These are phyloP conservation scores for Thaumatotibia leucotreta DNA, from an alignment of 1,140 invertebrate species.

Conservation along the genomic window DNA sequence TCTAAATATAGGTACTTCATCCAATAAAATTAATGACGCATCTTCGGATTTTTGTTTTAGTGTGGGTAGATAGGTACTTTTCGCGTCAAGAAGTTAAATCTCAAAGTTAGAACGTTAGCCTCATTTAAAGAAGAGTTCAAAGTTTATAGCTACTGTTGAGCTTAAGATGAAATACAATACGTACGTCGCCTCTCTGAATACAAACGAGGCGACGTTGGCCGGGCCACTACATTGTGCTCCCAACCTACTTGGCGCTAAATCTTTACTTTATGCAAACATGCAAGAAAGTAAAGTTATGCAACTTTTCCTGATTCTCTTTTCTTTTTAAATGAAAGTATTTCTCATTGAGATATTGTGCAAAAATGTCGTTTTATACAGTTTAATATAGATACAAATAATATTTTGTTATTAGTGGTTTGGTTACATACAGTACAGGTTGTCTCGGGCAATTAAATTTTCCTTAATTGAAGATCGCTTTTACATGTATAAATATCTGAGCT, in stretches of 20 bases:
- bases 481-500: no score
- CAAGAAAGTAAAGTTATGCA: slow-evolving; percentile 27
- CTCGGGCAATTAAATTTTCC: no score
- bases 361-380: neutral
- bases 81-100: neutral
- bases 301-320: slow-evolving; percentile 26
- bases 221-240: slow-evolving; percentile 33
- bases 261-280: slow-evolving; percentile 43
- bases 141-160: neutral
- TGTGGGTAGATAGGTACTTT: neutral
- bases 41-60: neutral
- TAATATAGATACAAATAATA: no score
- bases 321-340: slow-evolving; percentile 15
- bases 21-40: neutral
- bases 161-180: slow-evolving; percentile 28
- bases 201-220: slow-evolving; percentile 40
- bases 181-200: slow-evolving; percentile 32
- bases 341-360: neutral
- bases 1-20: no score
- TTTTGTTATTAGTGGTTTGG: no score
- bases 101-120: neutral
- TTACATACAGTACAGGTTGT: no score
- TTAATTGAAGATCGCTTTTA: no score
- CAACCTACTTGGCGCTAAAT: slow-evolving; percentile 55
- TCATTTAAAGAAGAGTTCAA: slow-evolving; percentile 3